Conservation (phyloP, 2,888 invertebrate genomes). For the Perithous albicinctus region DNA sequence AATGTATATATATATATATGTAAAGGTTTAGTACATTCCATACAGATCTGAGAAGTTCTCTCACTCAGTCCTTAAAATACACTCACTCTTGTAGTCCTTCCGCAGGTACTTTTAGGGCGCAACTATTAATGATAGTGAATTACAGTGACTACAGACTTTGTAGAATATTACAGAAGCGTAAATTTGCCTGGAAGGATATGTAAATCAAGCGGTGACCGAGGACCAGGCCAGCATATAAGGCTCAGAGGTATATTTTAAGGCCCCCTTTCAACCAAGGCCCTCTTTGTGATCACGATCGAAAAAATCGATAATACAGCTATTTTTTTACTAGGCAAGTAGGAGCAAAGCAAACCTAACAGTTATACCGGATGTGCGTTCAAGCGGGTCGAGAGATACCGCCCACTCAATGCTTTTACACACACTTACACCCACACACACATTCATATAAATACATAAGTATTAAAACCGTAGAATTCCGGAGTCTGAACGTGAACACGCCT, state of each 20-base stretch:
- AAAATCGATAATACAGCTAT: constrained; percentile 79
- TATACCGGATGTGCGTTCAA: constrained; percentile 57
- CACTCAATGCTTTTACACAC: constrained; percentile 4
- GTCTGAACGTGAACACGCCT: constrained; percentile 49
- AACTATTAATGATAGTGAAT: not conserved
- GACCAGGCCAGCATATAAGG: constrained; percentile 75
- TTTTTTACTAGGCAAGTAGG: constrained; percentile 81
- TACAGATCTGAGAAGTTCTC: too few relatives aligned
- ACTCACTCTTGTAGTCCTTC: too few relatives aligned
- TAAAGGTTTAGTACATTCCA: not conserved
- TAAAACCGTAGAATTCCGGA: constrained; percentile 8
- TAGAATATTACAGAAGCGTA: constrained; percentile 7
- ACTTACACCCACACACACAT: not conserved
- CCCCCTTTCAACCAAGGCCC: constrained; percentile 12
- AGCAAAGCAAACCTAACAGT: constrained; percentile 46
- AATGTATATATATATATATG: too few relatives aligned
- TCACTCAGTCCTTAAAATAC: too few relatives aligned
- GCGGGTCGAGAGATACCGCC: constrained; percentile 33
- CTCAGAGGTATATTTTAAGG: constrained; percentile 72
- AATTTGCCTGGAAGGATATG: constrained; percentile 71
- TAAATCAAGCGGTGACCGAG: constrained; percentile 75
- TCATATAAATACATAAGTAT: too few relatives aligned
- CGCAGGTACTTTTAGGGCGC: too few relatives aligned
- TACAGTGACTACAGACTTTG: not conserved
- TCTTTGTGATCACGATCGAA: constrained; percentile 72